Evolutionary conservation across 2,797 vertebrate genomes (phyloP), one percentile per base, ranked within the genome.

Genomic region (Atherinosoma microstoma): DNA sequence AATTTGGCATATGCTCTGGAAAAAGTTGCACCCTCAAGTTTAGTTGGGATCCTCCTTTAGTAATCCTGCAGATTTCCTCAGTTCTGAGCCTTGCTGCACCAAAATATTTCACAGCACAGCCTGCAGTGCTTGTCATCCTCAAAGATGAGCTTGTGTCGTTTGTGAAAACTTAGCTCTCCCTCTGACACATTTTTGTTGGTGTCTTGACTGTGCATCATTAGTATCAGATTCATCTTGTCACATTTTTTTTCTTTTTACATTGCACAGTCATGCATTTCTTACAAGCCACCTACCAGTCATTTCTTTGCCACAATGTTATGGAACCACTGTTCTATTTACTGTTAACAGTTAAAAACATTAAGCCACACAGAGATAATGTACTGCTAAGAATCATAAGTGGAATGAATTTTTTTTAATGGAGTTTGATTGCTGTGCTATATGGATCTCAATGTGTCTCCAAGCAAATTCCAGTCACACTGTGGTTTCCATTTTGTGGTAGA

Each of bases 401-500:
- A 78, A 80, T 81, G 76, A 85, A 79, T 81, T 68, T 67, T 67
- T 47, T 82, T 82, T 77, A 81, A 79, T 76, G 74, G 74, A 71
- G 60, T 77, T 86, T 87, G 68, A 79, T 82, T 75, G 74, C 78
- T 72, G 74, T 36, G 15, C 84, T 79, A 71, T 80, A 82, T 71
- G 79, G 83, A 86, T 87, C 72, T 76, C 73, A 81, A 68, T 68
- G 84, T 83, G 82, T 90, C 84, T 90, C 79, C 68, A 22, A 90
- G 86, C 85, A 81, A 89, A 91, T 91, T 92, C 92, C 92, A 91
- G 85, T 85, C 84, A 82, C 89, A 84, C 89, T 87, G 86, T 88
- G 91, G 92, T 93, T 93, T 93, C 91, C 91, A 92, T 92, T 92
- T 90, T 90, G 90, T 91, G 88, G 84, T 85, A 84, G 86, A 86